Evolutionary conservation across 2,797 vertebrate species (phyloP), one percentile per base, ranked within the genome.

Genomic region (Tapirus indicus): DNA sequence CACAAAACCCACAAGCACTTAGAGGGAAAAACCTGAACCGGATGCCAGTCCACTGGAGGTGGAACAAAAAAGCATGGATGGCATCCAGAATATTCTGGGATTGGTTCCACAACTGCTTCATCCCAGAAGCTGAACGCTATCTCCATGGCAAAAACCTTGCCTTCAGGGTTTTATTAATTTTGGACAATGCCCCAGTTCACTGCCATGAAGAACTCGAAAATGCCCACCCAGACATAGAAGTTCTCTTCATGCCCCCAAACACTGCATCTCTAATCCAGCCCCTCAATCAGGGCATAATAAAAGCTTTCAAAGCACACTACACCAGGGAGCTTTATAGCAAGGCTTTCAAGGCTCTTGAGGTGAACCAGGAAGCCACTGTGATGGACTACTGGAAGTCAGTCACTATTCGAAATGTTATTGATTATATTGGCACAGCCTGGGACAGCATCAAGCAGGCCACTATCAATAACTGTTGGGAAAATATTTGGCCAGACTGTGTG

Each of bases 81-180:
- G 56, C 27, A 1, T 62, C 78, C 0, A 7, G 49, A 78, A 72
- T 85, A 85, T 58, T 92, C 93, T 74, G 27, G 62, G 68, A 49
- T 77, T 94, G 87, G 49, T 64, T 79, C 78, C 84, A 85, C 75
- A 72, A 52, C 29, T 58, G 71, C 64, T 79, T 92, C 41, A 90
- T 74, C 69, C 71, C 71, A 74, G 64, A 94, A 84, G 78, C 27
- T 41, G 32, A 95, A 82, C 1, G 1, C 18, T 87, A 80, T 44
- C 80, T 82, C 60, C 68, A 91, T 9, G 27, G 69, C 54, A 91
- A 91, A 87, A 94, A 49, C 35, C 62, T 94, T 91, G 69, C 35
- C 62, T 91, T 91, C 16, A 16, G 27, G 17, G n/a, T 94, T 75
- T 77, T 91, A 69, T 62, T 93, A 38, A 89, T 95, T 90, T 91